phyloP scores from a whole-genome alignment of 2,797 vertebrate species.

The Sebastes umbrosus region DNA sequence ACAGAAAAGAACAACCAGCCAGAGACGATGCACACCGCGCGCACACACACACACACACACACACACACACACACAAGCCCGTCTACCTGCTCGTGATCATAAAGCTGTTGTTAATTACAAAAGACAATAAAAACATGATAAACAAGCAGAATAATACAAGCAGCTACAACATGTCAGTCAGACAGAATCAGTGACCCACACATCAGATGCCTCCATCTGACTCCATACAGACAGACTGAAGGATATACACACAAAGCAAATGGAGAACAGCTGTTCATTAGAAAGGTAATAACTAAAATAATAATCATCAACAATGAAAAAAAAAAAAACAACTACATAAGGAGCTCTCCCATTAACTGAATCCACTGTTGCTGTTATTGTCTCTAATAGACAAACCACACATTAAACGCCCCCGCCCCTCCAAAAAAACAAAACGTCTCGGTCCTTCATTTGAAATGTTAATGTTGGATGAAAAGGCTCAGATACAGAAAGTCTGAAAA shows the following conservation, averaged over 20 bases:
- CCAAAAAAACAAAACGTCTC: not conserved
- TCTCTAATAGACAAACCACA: conserved; percentile 7
- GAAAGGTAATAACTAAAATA: conserved; percentile 70
- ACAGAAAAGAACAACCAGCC: conserved; percentile 55
- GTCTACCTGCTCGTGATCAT: conserved; percentile 39
- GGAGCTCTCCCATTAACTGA: conserved; percentile 31
- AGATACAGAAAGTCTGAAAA: not conserved
- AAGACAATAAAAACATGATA: conserved; percentile 61
- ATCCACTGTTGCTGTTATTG: conserved; percentile 30
- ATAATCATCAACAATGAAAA: conserved; percentile 49
- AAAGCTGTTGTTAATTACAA: conserved; percentile 57
- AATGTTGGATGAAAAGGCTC: not conserved
- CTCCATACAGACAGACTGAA: not conserved
- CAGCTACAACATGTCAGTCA: conserved; percentile 46
- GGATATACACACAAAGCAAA: conserved; percentile 6
- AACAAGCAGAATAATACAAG: conserved; percentile 44
- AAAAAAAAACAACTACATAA: conserved; percentile 34
- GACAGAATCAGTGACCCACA: conserved; percentile 61
- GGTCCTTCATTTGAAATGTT: not conserved
- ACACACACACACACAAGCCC: not conserved
- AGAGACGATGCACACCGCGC: not conserved
- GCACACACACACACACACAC: not conserved
- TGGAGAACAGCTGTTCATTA: conserved; percentile 65
- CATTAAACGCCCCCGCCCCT: not conserved
- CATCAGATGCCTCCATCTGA: conserved; percentile 2